Percentiles rank a stretch among this genome's conserved stretches.
Evolutionary conservation across 2,888 invertebrate species (phyloP).

Genomic region (Plagodis dolabraria): DNA sequence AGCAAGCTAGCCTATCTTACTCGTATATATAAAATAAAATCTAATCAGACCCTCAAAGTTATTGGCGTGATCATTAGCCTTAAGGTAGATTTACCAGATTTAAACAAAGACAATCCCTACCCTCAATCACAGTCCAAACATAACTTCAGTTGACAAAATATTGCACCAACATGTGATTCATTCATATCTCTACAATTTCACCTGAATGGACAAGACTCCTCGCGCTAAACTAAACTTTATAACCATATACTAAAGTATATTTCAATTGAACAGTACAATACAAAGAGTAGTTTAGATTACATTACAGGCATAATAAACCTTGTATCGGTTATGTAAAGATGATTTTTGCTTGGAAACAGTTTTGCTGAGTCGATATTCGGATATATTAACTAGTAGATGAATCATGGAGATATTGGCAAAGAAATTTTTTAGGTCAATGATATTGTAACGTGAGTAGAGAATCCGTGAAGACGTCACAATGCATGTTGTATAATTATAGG

Average conservation of each 20-base stretch:
- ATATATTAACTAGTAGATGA: slow-evolving; percentile 30
- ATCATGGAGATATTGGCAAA: slow-evolving; percentile 39
- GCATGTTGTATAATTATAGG: slow-evolving; percentile 19
- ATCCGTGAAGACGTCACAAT: slow-evolving; percentile 25
- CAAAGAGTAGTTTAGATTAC: slow-evolving; percentile 1
- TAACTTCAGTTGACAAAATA: slow-evolving; percentile 37
- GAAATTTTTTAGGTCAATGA: slow-evolving; percentile 35
- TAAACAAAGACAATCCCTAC: slow-evolving; percentile 1
- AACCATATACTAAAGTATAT: slow-evolving; percentile 4
- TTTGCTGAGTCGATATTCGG: slow-evolving; percentile 26
- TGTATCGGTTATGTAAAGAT: slow-evolving; percentile 1
- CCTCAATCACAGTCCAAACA: slow-evolving; percentile 2
- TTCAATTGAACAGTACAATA: slow-evolving; percentile 6
- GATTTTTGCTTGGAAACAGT: slow-evolving; percentile 10
- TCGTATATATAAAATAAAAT: no score
- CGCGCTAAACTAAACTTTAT: slow-evolving; percentile 14
- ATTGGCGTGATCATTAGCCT: no score
- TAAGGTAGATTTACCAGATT: no score
- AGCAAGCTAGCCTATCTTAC: no score
- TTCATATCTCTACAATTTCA: slow-evolving; percentile 53
- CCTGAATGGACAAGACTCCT: slow-evolving; percentile 42
- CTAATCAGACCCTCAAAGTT: no score
- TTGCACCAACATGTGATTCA: slow-evolving; percentile 57
- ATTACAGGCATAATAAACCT: background rate
- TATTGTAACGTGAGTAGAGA: slow-evolving; percentile 30